Base-by-base conservation (phyloP, 2,888 invertebrate genomes). In the Xestoiulus laeticollis region DNA sequence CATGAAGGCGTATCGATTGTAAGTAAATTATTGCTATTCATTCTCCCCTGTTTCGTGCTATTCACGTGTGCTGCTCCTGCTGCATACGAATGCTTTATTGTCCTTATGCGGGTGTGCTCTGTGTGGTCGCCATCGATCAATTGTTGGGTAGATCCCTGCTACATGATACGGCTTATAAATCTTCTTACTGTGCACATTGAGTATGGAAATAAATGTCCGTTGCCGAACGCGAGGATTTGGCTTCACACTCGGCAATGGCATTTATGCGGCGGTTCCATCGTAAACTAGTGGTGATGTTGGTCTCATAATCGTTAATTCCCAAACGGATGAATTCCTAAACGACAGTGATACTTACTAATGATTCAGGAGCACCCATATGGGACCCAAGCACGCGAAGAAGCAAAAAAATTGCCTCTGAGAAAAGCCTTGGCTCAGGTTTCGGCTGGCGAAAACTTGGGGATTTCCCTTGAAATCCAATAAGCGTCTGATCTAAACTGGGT, bases 1-100 rank as follows among this genome's bases (percentile, higher is more conserved):
- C 86, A 88, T 88, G 85, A 88, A 88, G 88, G 88, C 88, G 38
- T 88, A 88, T 88, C 88, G 88, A 88, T 86, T 88, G 88, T 88
- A 82, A 88, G 88, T 88, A 88, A 44, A n/a, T 26, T 33, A 26
- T 44, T 22, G 44, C 85, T 44, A 48, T 26, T 30, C 30, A 30
- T 43, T 26, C n/a, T n/a, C 48, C 22, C 33, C 44, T 19, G 43
- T 30, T 43, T 22, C 44, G 85, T 43, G 33, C 3, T 1, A 43
- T 43, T 44, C 44, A 84, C 85, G 48, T 48, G 85, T 44, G 38
- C 30, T 22, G 43, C 26, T 4, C 16, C 32, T 22, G 84, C 84
- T n/a, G 84, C n/a, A 30, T 26, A 68, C 26, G 8, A 68, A 68
- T 68, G 68, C 26, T 68, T 68, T 68, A 68, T 68, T 26, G 68